Percentiles rank a stretch among this genome's conserved stretches.
Conservation (phyloP, 2,113 vertebrate genomes). For the Saccopteryx leptura region DNA sequence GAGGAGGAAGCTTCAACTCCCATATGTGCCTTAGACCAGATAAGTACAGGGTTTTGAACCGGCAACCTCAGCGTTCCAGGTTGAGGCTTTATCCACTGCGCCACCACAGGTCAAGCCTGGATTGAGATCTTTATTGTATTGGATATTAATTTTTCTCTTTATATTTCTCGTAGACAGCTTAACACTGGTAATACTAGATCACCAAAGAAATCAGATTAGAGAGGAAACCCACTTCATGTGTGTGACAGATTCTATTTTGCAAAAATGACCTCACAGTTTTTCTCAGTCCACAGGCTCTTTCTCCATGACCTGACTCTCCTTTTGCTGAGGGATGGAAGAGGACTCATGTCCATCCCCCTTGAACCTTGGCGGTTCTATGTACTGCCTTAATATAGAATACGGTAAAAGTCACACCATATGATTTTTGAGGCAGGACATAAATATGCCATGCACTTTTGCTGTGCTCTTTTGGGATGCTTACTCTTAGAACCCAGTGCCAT, state of each 20-base stretch:
- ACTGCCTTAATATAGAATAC: background rate
- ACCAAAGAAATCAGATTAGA: background rate
- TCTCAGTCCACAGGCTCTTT: background rate
- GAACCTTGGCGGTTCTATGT: background rate
- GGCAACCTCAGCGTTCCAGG: too few relatives aligned
- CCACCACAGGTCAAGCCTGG: too few relatives aligned
- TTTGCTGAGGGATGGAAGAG: background rate
- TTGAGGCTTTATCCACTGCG: too few relatives aligned
- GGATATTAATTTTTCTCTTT: background rate
- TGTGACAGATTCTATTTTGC: background rate
- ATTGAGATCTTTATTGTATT: background rate
- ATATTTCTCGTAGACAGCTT: background rate
- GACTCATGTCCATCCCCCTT: background rate
- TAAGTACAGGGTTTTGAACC: too few relatives aligned
- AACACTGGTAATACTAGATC: background rate
- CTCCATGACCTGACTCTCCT: background rate
- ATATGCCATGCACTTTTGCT: too few relatives aligned
- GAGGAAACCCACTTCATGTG: background rate
- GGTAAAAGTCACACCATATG: background rate
- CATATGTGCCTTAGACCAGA: too few relatives aligned
- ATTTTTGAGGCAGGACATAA: background rate
- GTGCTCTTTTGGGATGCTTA: background rate
- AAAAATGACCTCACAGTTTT: background rate
- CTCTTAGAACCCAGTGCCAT: background rate
- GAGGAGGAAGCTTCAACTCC: too few relatives aligned